A percentile compares a stretch with the other conserved stretches of the same genome.
Conservation (phyloP, 2,888 invertebrate genomes). For the Conistra vaccinii region DNA sequence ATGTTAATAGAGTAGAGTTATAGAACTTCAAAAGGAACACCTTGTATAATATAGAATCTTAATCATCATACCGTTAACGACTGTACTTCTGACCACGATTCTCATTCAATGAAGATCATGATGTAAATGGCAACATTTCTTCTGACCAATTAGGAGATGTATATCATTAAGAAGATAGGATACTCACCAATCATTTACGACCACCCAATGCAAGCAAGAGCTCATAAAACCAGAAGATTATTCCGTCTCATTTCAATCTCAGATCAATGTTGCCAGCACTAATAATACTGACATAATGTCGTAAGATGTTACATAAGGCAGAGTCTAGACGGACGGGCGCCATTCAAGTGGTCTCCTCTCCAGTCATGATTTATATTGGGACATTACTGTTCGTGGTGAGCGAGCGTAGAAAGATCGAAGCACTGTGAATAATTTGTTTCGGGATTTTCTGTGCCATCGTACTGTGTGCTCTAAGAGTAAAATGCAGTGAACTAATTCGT, state of each 20-base stretch:
- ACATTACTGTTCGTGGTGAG: conserved; percentile 8
- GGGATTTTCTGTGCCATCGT: conserved; percentile 28
- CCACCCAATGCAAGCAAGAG: conserved; percentile 8
- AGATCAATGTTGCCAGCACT: conserved; percentile 8
- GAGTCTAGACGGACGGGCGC: conserved; percentile 64
- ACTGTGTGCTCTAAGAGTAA: conserved; percentile 1
- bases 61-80: neutral
- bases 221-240: conserved; percentile 38
- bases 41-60: neutral
- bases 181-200: conserved; percentile 11
- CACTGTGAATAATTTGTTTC: conserved; percentile 47
- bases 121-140: neutral
- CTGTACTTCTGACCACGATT: neutral
- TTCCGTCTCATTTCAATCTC: conserved; percentile 35
- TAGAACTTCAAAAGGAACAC: too few relatives aligned
- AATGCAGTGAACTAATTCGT: neutral
- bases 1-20: too few relatives aligned
- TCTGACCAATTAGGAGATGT: neutral
- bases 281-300: conserved; percentile 20
- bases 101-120: neutral
- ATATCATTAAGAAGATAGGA: conserved; percentile 5
- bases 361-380: conserved; percentile 45
- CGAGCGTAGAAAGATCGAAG: conserved; percentile 25
- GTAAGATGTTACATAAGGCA: conserved; percentile 40
- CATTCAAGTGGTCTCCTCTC: conserved; percentile 36